These are phyloP conservation scores for Pseudopleuronectes americanus DNA, from an alignment of 2,797 vertebrate genomes.

Conservation along the genomic window DNA sequence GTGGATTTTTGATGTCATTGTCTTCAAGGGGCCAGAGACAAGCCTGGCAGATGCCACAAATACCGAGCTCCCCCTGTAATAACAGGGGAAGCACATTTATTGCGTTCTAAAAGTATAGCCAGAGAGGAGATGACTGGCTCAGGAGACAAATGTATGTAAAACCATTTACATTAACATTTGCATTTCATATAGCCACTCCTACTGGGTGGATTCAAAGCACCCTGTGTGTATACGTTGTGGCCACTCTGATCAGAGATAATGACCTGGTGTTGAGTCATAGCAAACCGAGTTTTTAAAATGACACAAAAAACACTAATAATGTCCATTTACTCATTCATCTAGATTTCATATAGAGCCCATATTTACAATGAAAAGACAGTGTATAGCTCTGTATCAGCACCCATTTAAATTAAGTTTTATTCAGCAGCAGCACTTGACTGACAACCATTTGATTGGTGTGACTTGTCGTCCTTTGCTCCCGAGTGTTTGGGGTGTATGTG, in stretches of 20 bases:
- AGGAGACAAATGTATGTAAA: conserved; percentile 14
- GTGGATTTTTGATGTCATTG: conserved; percentile 75
- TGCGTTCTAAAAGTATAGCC: conserved; percentile 56
- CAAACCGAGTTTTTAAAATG: not conserved
- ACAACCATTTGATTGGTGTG: conserved; percentile 26
- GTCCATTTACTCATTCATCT: not conserved
- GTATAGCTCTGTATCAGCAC: not conserved
- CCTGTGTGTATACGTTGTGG: not conserved
- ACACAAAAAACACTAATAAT: not conserved
- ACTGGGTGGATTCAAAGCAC: conserved; percentile 19
- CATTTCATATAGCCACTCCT: conserved; percentile 34
- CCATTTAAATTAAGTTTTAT: not conserved
- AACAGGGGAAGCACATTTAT: conserved; percentile 56
- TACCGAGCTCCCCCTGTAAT: conserved; percentile 52
- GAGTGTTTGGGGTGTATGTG: conserved; percentile 21
- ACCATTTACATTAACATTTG: conserved; percentile 55
- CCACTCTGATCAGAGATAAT: conserved; percentile 3
- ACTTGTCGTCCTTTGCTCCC: conserved; percentile 18
- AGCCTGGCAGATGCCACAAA: conserved; percentile 74
- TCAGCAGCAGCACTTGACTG: conserved; percentile 18
- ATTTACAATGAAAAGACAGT: not conserved
- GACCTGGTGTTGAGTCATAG: not conserved
- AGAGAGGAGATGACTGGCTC: conserved; percentile 4
- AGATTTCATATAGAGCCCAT: conserved; percentile 5
- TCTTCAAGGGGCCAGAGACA: conserved; percentile 69